A percentile compares a stretch with the other conserved stretches of the same genome.
These are phyloP conservation scores for Flexamia atlantica DNA, from an alignment of 2,888 invertebrate species.

Conservation along the genomic window DNA sequence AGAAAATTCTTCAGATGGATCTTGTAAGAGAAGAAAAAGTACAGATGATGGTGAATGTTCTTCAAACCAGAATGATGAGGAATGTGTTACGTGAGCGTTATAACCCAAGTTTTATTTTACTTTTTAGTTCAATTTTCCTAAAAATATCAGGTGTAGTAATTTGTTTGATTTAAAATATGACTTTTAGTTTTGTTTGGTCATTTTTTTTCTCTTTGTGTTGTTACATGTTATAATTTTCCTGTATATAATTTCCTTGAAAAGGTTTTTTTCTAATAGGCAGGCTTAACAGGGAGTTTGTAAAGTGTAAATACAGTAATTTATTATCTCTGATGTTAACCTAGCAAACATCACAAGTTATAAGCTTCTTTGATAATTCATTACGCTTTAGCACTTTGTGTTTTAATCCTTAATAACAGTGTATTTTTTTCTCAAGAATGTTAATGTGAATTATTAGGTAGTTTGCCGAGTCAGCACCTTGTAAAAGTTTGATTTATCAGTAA, in stretches of 20 bases:
- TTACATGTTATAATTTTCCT: conserved; percentile 30
- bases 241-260: conserved; percentile 39
- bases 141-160: not conserved
- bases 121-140: not conserved
- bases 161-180: not conserved
- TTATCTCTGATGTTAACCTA: not conserved
- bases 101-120: not conserved
- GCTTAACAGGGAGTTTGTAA: conserved; percentile 2
- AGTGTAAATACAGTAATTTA: conserved; percentile 18
- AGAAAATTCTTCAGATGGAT: conserved; percentile 58
- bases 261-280: not conserved
- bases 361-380: not conserved
- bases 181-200: conserved; percentile 23
- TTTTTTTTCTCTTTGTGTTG: conserved; percentile 33
- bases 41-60: conserved; percentile 40
- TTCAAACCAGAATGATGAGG: not conserved
- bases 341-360: not conserved
- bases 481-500: conserved; percentile 15
- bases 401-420: not conserved
- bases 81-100: conserved; percentile 21
- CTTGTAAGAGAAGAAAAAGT: conserved; percentile 60
- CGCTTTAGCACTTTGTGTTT: conserved; percentile 1
- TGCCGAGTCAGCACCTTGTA: not conserved
- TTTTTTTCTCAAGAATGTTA: not conserved
- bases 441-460: conserved; percentile 5